These are phyloP conservation scores for Nomada fucata DNA, from an alignment of 2,888 invertebrate species.

Conservation along the genomic window DNA sequence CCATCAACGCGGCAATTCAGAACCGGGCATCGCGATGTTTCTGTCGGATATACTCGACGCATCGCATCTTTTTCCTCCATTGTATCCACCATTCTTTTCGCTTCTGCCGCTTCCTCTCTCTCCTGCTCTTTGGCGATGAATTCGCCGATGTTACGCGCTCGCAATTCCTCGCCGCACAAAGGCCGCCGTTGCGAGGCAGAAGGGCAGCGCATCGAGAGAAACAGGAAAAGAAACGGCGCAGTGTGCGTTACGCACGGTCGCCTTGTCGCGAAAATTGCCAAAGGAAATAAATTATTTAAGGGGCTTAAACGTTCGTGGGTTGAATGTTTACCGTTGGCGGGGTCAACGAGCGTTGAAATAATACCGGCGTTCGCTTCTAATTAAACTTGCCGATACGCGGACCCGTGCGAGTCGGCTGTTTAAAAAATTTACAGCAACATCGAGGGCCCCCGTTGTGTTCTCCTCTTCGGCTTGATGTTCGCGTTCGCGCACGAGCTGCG, in stretches of 20 bases:
- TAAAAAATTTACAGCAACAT: constrained; percentile 67
- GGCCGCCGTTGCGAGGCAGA: background rate
- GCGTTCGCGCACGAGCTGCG: background rate
- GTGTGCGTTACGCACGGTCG: background rate
- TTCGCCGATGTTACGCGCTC: constrained; percentile 16
- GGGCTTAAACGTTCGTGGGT: constrained; percentile 56
- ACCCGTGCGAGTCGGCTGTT: constrained; percentile 34
- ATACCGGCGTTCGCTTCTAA: constrained; percentile 45
- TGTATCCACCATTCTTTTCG: background rate
- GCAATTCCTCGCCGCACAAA: constrained; percentile 35
- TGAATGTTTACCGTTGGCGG: constrained; percentile 44
- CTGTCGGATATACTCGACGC: background rate
- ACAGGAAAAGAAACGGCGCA: background rate
- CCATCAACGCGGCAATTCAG: background rate
- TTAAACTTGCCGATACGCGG: constrained; percentile 57
- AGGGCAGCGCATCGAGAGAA: constrained; percentile 7
- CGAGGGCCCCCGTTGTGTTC: constrained; percentile 20
- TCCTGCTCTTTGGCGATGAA: constrained; percentile 15
- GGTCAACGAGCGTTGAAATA: constrained; percentile 30
- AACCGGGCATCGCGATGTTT: constrained; percentile 6
- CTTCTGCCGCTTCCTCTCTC: background rate
- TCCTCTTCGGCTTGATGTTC: background rate
- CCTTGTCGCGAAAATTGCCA: constrained; percentile 52
- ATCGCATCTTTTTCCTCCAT: background rate
- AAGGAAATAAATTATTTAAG: constrained; percentile 60